Conservation (phyloP, 2,888 invertebrate genomes). For the Acanthosepion pharaonis region DNA sequence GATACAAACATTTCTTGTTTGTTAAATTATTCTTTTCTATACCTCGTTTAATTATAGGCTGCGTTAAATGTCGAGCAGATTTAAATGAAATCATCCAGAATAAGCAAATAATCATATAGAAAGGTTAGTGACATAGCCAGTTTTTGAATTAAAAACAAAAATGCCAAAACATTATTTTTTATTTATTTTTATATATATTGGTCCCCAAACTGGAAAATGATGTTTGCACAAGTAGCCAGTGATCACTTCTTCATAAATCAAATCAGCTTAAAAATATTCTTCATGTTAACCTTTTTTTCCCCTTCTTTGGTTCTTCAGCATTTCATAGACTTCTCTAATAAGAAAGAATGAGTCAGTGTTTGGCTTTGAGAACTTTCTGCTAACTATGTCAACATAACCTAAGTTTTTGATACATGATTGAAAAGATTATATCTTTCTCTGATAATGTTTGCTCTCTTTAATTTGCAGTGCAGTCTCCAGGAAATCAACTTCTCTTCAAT, state of each 20-base stretch:
- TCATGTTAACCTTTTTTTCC: not conserved
- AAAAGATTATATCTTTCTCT: not conserved
- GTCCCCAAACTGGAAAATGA: not conserved
- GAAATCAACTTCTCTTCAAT: constrained; percentile 33
- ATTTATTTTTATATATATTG: not conserved
- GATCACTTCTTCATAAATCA: constrained; percentile 6
- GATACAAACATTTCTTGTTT: no score
- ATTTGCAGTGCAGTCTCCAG: not conserved
- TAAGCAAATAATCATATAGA: no score
- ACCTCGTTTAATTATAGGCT: no score
- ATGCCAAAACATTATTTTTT: not conserved
- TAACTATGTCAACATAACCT: constrained; percentile 10
- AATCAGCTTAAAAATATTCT: not conserved
- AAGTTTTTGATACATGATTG: not conserved
- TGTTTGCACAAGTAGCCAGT: not conserved
- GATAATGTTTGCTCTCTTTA: constrained; percentile 22
- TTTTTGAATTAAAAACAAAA: no score
- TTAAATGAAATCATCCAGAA: no score
- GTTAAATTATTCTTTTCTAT: no score
- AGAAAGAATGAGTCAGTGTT: constrained; percentile 6
- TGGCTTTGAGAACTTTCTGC: not conserved
- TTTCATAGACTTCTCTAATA: not conserved
- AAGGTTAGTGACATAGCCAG: no score
- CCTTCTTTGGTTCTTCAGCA: not conserved
- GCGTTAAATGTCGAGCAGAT: no score